Conservation (phyloP, 2,888 invertebrate genomes). For the Andrena haemorrhoa region DNA sequence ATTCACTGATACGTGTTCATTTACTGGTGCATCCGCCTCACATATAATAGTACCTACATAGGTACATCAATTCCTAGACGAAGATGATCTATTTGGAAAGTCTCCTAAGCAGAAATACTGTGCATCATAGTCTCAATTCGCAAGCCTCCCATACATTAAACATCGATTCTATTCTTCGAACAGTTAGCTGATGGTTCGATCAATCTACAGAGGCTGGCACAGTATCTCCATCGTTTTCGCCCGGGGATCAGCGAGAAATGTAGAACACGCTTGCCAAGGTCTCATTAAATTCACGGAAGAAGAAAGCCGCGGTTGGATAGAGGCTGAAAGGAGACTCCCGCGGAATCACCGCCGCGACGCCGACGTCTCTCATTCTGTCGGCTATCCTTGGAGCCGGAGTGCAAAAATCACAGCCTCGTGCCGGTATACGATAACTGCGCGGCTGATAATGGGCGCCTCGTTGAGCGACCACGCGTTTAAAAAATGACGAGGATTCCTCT, state of each 20-base stretch:
- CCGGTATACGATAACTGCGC: slow-evolving; percentile 42
- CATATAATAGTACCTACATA: too few relatives aligned
- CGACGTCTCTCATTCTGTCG: neutral
- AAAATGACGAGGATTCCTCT: slow-evolving; percentile 58
- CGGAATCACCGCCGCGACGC: neutral
- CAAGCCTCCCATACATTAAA: too few relatives aligned
- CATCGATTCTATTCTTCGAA: too few relatives aligned
- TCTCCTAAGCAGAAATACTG: too few relatives aligned
- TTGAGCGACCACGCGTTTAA: slow-evolving; percentile 65
- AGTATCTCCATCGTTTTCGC: neutral
- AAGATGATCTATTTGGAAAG: too few relatives aligned
- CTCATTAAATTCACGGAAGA: neutral
- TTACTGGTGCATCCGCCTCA: too few relatives aligned
- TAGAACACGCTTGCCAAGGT: neutral
- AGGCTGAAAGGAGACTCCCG: neutral
- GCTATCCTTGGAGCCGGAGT: slow-evolving; percentile 8
- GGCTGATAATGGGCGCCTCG: slow-evolving; percentile 64
- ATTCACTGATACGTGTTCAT: too few relatives aligned
- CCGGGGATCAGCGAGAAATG: neutral
- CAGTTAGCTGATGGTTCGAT: too few relatives aligned
- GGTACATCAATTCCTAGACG: too few relatives aligned
- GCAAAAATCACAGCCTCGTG: slow-evolving; percentile 39
- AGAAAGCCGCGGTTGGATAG: neutral
- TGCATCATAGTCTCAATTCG: too few relatives aligned
- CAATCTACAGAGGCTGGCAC: too few relatives aligned